phyloP scores from a whole-genome alignment of 2,888 invertebrate genomes.

The Drosophila longiperda region DNA sequence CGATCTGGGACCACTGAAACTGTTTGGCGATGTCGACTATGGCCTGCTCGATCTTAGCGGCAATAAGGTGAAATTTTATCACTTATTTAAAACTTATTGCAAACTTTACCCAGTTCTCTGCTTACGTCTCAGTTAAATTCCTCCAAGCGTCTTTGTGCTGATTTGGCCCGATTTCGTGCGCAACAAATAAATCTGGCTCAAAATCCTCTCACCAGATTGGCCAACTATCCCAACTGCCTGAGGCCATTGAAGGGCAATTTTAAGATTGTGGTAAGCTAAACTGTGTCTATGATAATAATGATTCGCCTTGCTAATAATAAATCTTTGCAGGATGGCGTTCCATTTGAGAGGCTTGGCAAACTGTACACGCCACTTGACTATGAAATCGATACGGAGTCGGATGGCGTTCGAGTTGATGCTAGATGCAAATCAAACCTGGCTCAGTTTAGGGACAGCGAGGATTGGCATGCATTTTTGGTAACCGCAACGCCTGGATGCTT shows the following conservation, averaged over 20 bases:
- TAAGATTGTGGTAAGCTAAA: constrained; percentile 63
- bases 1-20: constrained; percentile 68
- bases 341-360: constrained; percentile 75
- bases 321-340: constrained; percentile 71
- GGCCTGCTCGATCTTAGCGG: constrained; percentile 73
- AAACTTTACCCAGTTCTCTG: not conserved
- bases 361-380: constrained; percentile 72
- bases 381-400: constrained; percentile 66
- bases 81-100: not conserved
- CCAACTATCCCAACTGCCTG: constrained; percentile 78
- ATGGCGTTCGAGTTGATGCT: constrained; percentile 69
- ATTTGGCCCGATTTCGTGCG: constrained; percentile 72
- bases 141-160: constrained; percentile 68
- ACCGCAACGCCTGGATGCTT: not conserved
- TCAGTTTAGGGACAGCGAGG: constrained; percentile 68
- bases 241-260: constrained; percentile 75
- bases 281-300: not conserved
- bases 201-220: constrained; percentile 75
- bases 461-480: constrained; percentile 83
- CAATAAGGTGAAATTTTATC: constrained; percentile 66
- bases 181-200: constrained; percentile 68
- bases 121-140: constrained; percentile 59
- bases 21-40: constrained; percentile 75
- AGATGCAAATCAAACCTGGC: constrained; percentile 57
- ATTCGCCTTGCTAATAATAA: not conserved